Evolutionary conservation across 1,140 invertebrate species (phyloP), one percentile per base, ranked within the genome.

Genomic region (Trachelipus rathkii): DNA sequence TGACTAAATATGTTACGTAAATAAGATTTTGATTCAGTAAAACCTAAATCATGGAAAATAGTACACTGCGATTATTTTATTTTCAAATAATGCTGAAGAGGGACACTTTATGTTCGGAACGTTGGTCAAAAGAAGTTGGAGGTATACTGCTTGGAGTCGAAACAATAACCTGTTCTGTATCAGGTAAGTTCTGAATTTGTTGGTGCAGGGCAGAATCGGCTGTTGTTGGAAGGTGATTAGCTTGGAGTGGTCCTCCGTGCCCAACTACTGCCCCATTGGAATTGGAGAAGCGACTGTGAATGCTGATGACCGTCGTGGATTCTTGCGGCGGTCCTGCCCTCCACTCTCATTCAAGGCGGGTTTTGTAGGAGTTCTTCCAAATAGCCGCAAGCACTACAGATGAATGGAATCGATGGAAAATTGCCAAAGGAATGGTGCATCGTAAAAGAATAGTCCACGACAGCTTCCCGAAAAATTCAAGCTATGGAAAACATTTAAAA

Each of bases 281-380:
- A 71, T 76, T 46, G 75, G 72, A 66, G 67, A 73, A 71, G 72
- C 75, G 73, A 74, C 75, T 76, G 72, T 71, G 75, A 71, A 79
- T 79, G 74, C 78, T 79, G 75, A 69, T 71, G 75, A 79, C 78
- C 74, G 74, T 73, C 74, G 72, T 73, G 46, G 72, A 46, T 60
- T 60, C 50, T 24, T 44, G 53, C 72, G 69, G 73, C 73, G 77
- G 74, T 60, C 74, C 68, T 50, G 45, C 72, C 21, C 74, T 72
- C 53, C 74, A 78, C 73, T 75, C 78, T 82, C 81, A 82, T 79
- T 82, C 81, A 76, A 80, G 78, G 72, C 81, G 81, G 78, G 93
- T 91, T 87, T 95, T 96, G 89, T 98, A 98, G 84, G 94, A 95
- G 81, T 95, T 96, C 87, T 97, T 97, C 96, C 96, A 98, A 77